Evolutionary conservation across 2,113 vertebrate species (phyloP), one percentile per base, ranked within the genome.

Genomic region (Salvelinus namaycush): DNA sequence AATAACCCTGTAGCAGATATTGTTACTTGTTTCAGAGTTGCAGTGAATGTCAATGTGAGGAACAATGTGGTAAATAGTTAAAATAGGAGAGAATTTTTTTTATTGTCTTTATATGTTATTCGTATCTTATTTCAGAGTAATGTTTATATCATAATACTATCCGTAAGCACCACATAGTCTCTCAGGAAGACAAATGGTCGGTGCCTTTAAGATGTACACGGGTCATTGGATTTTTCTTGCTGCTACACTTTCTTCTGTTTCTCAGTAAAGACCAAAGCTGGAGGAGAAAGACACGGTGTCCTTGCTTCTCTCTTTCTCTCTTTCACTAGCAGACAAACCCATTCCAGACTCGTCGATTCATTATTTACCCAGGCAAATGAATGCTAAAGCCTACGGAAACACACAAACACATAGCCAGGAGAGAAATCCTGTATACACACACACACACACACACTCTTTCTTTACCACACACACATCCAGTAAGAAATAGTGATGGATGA

Each of bases 281-380:
- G 31, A 26, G 31, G 49, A 49, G 68, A 49, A 70, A 85, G 84
- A 85, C 62, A 26, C 77, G 12, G 68, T 87, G 87, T 86, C 89
- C 85, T 69, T 70, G 68, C 66, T 60, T 51, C 64, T 68, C 67
- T 68, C 12, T 8, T 31, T 6, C 31, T 68, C 12, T 8, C 20
- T 24, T 57, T 57, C 48, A 11, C 84, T 75, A 27, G 68, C 79
- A 86, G 86, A 88, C 87, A 77, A 83, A 83, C 79, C 84, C 76
- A 59, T 86, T 87, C 75, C 81, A 81, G 84, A 87, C 81, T 74
- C 60, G 0, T 77, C 80, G 84, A 90, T 91, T 88, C 90, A 92
- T 92, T 90, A 91, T 92, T 92, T 86, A 90, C 87, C 68, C 82
- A 7, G 75, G 87, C 85, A 84, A 88, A 88, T 86, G 89, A 93